A percentile compares a stretch with the other conserved stretches of the same genome.
Conservation (phyloP, 2,888 invertebrate genomes). For the Lypha dubia region DNA sequence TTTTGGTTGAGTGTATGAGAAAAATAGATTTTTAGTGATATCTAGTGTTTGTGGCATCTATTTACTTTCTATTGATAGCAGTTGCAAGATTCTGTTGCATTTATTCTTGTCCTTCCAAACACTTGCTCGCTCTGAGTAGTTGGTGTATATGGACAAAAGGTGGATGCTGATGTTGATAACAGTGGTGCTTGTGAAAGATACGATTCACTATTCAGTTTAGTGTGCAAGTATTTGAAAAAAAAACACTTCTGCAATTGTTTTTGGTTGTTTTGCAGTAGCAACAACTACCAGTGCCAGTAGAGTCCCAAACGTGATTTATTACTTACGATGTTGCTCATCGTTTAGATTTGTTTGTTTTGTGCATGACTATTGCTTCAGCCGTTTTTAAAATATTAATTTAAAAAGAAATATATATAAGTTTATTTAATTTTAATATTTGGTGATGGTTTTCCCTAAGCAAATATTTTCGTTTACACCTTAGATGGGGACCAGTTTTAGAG, state of each 20-base stretch:
- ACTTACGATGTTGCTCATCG: conserved; percentile 68
- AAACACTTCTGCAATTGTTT: conserved; percentile 68
- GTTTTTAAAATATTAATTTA: conserved; percentile 51
- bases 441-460: too few species aligned
- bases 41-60: conserved; percentile 55
- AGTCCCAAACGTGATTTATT: conserved; percentile 74
- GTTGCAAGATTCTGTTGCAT: conserved; percentile 56
- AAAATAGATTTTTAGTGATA: conserved; percentile 40
- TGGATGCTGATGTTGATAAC: conserved; percentile 30
- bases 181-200: conserved; percentile 24
- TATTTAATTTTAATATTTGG: conserved; percentile 62
- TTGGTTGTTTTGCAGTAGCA: conserved; percentile 69
- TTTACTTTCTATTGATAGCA: conserved; percentile 52
- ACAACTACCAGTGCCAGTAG: conserved; percentile 71
- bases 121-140: conserved; percentile 30
- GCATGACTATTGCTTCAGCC: conserved; percentile 58
- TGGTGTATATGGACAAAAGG: conserved; percentile 40
- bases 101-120: conserved; percentile 19
- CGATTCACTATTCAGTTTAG: conserved; percentile 20
- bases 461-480: not conserved
- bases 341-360: conserved; percentile 42
- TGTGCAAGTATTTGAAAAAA: conserved; percentile 29
- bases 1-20: not conserved
- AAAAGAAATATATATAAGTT: conserved; percentile 57
- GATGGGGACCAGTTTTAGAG: too few species aligned